Percentiles rank a stretch among this genome's conserved stretches.
phyloP scores from a whole-genome alignment of 2,797 vertebrate species.

The Alectoris magna region DNA sequence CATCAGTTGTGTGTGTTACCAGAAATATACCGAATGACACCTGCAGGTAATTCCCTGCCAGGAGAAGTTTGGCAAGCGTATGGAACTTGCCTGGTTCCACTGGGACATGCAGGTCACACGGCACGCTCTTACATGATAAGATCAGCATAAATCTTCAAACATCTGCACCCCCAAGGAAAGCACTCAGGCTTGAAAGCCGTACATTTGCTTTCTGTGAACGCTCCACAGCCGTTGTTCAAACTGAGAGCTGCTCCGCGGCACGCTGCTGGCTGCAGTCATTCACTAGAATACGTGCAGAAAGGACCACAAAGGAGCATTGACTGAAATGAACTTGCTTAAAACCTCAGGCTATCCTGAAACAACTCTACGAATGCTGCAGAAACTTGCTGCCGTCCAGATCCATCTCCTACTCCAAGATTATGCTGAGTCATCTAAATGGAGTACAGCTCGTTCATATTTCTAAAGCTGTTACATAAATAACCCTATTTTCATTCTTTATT shows the following conservation, averaged over 20 bases:
- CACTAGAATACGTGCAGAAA: slow-evolving; percentile 31
- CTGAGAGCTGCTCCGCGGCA: neutral
- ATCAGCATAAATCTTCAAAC: neutral
- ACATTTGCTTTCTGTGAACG: neutral
- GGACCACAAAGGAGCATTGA: slow-evolving; percentile 15
- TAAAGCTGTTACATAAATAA: slow-evolving; percentile 69
- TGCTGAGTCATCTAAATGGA: slow-evolving; percentile 63
- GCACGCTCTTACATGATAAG: neutral
- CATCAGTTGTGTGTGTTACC: neutral
- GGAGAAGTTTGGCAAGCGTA: neutral
- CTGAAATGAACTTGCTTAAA: slow-evolving; percentile 64
- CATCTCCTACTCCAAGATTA: slow-evolving; percentile 36
- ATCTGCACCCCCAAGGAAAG: neutral
- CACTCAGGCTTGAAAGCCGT: neutral
- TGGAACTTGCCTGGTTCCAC: neutral
- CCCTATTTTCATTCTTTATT: slow-evolving; percentile 54
- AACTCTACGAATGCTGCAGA: slow-evolving; percentile 15
- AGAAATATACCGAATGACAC: neutral
- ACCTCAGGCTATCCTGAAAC: slow-evolving; percentile 54
- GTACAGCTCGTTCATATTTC: slow-evolving; percentile 54
- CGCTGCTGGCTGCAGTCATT: slow-evolving; percentile 12
- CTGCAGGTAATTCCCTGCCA: neutral
- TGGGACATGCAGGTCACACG: neutral
- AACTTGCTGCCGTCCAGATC: slow-evolving; percentile 38
- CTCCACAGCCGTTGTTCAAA: rapidly evolving